A percentile compares a stretch with the other conserved stretches of the same genome.
phyloP scores from a whole-genome alignment of 2,888 invertebrate genomes.

The Cerceris rybyensis region DNA sequence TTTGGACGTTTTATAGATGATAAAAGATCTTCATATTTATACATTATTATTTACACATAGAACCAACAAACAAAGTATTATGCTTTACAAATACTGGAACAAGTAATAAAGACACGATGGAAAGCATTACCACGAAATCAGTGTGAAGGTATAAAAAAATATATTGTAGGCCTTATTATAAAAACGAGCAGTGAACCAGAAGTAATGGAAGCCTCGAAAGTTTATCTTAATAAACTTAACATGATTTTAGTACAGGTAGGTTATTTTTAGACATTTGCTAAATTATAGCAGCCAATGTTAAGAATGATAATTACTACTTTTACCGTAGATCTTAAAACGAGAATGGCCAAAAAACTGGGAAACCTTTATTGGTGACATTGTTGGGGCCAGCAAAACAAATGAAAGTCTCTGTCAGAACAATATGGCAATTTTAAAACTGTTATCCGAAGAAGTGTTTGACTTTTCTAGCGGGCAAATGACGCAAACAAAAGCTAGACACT shows the following conservation, averaged over 20 bases:
- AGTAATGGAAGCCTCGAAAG: conserved; percentile 95
- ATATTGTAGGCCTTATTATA: conserved; percentile 99
- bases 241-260: conserved; percentile 97
- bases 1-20: background rate
- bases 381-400: conserved; percentile 99
- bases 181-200: conserved; percentile 97
- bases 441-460: conserved; percentile 99
- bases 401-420: conserved; percentile 99
- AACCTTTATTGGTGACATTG: conserved; percentile 99
- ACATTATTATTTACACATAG: conserved; percentile 69
- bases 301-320: conserved; percentile 11
- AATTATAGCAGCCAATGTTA: background rate
- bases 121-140: conserved; percentile 99
- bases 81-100: conserved; percentile 99
- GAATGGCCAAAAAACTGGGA: conserved; percentile 99
- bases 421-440: conserved; percentile 98
- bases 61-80: conserved; percentile 99
- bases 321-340: conserved; percentile 92
- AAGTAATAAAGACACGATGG: conserved; percentile 99
- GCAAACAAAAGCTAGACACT: conserved; percentile 98
- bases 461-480: conserved; percentile 99
- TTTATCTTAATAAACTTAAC: conserved; percentile 98
- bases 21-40: background rate
- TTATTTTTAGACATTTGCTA: conserved; percentile 11
- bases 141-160: conserved; percentile 99